Base-by-base conservation (phyloP, 2,113 vertebrate species). In the Circaetus cinerascens region DNA sequence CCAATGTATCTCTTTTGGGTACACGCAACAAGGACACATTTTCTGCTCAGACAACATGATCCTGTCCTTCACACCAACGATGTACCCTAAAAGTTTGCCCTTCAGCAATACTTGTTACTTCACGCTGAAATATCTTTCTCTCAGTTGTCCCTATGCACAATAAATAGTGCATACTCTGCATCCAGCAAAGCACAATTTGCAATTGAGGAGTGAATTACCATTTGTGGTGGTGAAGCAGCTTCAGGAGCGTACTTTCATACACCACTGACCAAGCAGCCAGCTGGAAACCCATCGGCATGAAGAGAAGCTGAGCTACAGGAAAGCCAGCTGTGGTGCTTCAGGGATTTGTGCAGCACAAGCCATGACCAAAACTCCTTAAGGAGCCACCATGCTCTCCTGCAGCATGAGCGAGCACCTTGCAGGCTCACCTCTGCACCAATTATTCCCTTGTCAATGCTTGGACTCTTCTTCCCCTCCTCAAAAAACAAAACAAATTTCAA, bases 381-480 rank as follows among this genome's bases (percentile, higher is more conserved):
- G 50, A 69, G 48, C 29, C 63, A 32, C 34, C 51, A 11, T 0
- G 0, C 51, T 36, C 41, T 46, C 51, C 29, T 8, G 26, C 2
- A 3, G 38, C 75, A 55, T 1, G 0, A 59, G 25, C 0, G 0
- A 71, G 50, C 71, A n/a, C 5, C 0, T 22, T 41, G n/a, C 46
- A 79, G 67, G 34, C 51, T 78, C 74, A 46, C 11, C 32, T 59
- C 67, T 79, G 46, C 36, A 59, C 25, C 27, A 43, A 15, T 5
- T 6, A 13, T 32, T 71, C 71, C 14, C 34, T 41, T 29, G 5
- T 17, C 29, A 56, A 2, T 19, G 18, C 21, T 50, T 67, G 18
- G 40, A 27, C 19, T 51, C 40, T 40, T 66, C 46, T 57, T 56
- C 11, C 7, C 12, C 51, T 21, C 25, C 7, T 55, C 32, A 67